Evolutionary conservation across 2,888 invertebrate genomes (phyloP).

Genomic region (Eristalis arbustorum): DNA sequence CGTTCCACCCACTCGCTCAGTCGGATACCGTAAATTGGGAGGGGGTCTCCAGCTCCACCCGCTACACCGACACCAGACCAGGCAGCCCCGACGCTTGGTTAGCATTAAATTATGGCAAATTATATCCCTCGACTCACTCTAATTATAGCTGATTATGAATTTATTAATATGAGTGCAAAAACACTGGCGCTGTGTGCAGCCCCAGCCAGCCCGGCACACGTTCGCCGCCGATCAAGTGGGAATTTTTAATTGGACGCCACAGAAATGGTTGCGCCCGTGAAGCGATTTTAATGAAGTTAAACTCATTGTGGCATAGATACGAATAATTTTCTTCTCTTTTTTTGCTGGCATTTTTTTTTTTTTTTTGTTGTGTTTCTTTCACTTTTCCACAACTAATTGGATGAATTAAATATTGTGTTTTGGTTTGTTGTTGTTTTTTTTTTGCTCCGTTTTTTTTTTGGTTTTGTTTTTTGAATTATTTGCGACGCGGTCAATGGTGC

Average conservation of each 20-base stretch:
- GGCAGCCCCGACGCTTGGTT: slow-evolving; percentile 48
- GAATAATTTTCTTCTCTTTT: background rate
- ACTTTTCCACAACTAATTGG: slow-evolving; percentile 45
- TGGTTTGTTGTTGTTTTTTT: slow-evolving; percentile 2
- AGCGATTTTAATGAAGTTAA: slow-evolving; percentile 62
- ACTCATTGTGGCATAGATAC: slow-evolving; percentile 32
- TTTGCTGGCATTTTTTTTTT: background rate
- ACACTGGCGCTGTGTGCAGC: background rate
- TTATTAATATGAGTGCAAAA: slow-evolving; percentile 58
- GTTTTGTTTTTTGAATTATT: slow-evolving; percentile 20
- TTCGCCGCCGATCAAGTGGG: slow-evolving; percentile 21
- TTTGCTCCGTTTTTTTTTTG: background rate
- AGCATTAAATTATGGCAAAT: slow-evolving; percentile 67
- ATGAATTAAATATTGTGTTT: slow-evolving; percentile 49
- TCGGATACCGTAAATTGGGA: slow-evolving; percentile 16
- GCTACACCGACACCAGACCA: slow-evolving; percentile 34
- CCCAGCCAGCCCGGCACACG: too few species aligned
- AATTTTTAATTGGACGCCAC: slow-evolving; percentile 55
- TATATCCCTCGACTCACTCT: slow-evolving; percentile 57
- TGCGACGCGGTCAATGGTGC: background rate
- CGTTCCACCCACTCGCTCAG: background rate
- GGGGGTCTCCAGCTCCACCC: too few species aligned
- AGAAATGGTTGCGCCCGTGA: background rate
- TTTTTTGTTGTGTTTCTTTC: background rate
- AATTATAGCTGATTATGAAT: slow-evolving; percentile 68